Percentiles rank a stretch among this genome's conserved stretches.
These are phyloP conservation scores for Machaerirhynchus nigripectus DNA, from an alignment of 2,113 vertebrate genomes.

Conservation along the genomic window DNA sequence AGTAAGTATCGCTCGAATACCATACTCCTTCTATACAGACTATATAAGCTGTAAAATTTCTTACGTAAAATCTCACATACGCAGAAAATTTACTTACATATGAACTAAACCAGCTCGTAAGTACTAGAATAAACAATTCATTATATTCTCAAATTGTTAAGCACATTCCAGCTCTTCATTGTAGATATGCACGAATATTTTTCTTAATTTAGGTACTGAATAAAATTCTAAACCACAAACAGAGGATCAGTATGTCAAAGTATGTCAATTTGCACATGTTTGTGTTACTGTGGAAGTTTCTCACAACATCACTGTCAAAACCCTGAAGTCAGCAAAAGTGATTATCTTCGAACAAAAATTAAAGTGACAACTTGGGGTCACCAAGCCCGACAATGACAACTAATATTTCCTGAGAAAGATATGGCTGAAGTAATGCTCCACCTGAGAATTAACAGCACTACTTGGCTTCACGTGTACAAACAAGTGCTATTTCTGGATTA, in stretches of 20 bases:
- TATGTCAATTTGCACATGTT: background rate
- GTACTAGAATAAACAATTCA: background rate
- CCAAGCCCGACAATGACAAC: background rate
- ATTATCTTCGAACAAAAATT: background rate
- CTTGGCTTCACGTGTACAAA: background rate
- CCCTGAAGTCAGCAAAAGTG: background rate
- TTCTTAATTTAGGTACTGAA: background rate
- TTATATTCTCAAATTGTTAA: background rate
- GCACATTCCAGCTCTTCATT: background rate
- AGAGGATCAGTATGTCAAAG: background rate
- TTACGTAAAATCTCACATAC: background rate
- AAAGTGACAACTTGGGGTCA: background rate
- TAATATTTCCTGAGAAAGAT: background rate
- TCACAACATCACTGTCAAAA: background rate
- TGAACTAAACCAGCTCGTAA: background rate
- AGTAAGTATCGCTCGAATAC: background rate
- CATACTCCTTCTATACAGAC: background rate
- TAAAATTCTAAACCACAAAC: background rate
- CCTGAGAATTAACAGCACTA: background rate
- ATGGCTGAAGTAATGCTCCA: background rate
- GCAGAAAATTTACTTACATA: background rate
- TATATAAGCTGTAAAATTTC: background rate
- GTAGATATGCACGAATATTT: background rate
- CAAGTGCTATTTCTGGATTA: background rate
- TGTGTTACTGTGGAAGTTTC: background rate